These are phyloP conservation scores for Dryomyza anilis DNA, from an alignment of 2,888 invertebrate genomes.

Conservation along the genomic window DNA sequence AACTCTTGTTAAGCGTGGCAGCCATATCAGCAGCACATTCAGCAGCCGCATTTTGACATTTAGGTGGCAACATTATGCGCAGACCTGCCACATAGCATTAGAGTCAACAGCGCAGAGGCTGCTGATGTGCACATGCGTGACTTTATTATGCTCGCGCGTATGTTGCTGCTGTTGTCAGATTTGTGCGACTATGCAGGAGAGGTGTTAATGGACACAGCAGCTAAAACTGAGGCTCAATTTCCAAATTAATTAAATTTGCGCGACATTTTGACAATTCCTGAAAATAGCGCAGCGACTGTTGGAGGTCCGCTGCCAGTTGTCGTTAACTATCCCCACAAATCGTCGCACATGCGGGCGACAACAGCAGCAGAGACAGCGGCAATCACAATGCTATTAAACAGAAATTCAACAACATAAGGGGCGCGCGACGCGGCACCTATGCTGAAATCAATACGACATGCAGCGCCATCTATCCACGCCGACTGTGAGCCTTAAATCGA, in stretches of 20 bases:
- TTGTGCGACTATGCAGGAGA: no score
- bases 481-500: slow-evolving; percentile 42
- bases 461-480: slow-evolving; percentile 54
- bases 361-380: not conserved
- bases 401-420: not conserved
- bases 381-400: not conserved
- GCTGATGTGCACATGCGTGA: not conserved
- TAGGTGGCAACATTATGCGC: slow-evolving; percentile 35
- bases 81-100: slow-evolving; percentile 33
- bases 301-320: no score
- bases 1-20: slow-evolving; percentile 25
- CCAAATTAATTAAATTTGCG: no score
- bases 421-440: not conserved
- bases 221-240: no score
- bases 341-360: not conserved
- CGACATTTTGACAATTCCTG: no score
- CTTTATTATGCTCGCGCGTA: not conserved
- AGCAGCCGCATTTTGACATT: slow-evolving; percentile 23
- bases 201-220: no score
- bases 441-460: slow-evolving; percentile 34
- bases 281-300: no score
- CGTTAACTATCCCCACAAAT: no score
- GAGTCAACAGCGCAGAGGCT: not conserved
- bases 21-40: not conserved
- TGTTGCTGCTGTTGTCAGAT: not conserved